These are phyloP conservation scores for Triplophysa rosa DNA, from an alignment of 2,113 vertebrate species.

Conservation along the genomic window DNA sequence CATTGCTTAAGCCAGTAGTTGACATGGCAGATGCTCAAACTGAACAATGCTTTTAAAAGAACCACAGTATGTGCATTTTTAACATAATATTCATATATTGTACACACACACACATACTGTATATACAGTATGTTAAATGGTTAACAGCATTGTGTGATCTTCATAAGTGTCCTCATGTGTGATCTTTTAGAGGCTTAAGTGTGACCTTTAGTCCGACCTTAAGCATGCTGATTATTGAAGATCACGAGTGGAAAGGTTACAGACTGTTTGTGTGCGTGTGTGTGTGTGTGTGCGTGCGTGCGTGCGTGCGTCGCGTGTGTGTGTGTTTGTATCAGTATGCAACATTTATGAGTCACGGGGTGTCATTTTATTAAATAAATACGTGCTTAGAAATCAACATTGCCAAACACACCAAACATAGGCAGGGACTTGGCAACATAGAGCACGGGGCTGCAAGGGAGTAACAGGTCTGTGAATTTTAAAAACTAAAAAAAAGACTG, in stretches of 20 bases:
- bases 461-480: too few species aligned
- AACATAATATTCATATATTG: too few species aligned
- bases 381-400: background rate
- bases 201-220: slow-evolving; percentile 33
- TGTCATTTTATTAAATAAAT: slow-evolving; percentile 41
- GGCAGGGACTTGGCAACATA: too few species aligned
- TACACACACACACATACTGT: too few species aligned
- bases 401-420: background rate
- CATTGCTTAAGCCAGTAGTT: too few species aligned
- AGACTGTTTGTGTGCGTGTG: background rate
- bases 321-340: slow-evolving; percentile 12
- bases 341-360: slow-evolving; percentile 28
- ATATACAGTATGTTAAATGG: background rate
- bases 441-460: too few species aligned
- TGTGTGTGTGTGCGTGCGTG: too few species aligned
- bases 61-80: too few species aligned
- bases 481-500: too few species aligned
- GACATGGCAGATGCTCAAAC: too few species aligned
- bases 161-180: background rate
- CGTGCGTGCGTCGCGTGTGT: too few species aligned
- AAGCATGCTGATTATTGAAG: slow-evolving; percentile 32
- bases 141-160: background rate
- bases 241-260: slow-evolving; percentile 39
- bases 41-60: too few species aligned
- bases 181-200: background rate